Evolutionary conservation across 2,797 vertebrate species (phyloP), one percentile per base, ranked within the genome.

Genomic region (Fratercula arctica): DNA sequence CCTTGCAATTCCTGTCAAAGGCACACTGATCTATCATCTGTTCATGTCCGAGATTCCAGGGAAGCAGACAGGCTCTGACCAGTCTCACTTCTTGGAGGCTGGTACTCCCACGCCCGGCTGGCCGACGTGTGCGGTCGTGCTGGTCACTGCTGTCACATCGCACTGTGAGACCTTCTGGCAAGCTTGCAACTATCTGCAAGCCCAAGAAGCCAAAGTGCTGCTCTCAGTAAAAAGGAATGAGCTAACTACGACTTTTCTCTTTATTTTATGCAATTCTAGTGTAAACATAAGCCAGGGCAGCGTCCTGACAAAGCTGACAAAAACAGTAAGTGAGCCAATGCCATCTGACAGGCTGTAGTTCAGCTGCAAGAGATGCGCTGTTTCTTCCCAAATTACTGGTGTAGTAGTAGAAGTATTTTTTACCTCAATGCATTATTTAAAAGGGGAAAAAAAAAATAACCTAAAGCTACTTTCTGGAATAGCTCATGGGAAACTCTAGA

Each of bases 21-120:
- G 66, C 92, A 96, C 0, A 1, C 79, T 94, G 91, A 85, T 93
- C 81, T 67, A 31, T 94, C 92, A 89, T 57, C 95, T 96, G 95
- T 28, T 95, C 96, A 29, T 66, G 57, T 35, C 1, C 77, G 78
- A 93, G 85, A 92, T 84, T 94, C 82, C 92, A 96, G 77, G 37
- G 68, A 48, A 83, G 5, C 89, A 77, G 87, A 89, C 51, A 68
- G 1, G 39, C 77, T 66, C 72, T 80, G 76, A 87, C 87, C 94
- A 80, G 72, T 68, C 41, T 57, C 64, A 9, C 26, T 83, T 64
- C 72, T 68, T 66, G 69, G 81, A 60, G 72, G 17, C 37, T 90
- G 64, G 87, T 80, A 67, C 19, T 5, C 46, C 59, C 37, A 75
- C 70, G 87, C 89, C 92, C 89, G 78, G 95, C 76, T 91, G 96